Base-by-base conservation (phyloP, 1,140 invertebrate species). In the Ectropis grisescens region DNA sequence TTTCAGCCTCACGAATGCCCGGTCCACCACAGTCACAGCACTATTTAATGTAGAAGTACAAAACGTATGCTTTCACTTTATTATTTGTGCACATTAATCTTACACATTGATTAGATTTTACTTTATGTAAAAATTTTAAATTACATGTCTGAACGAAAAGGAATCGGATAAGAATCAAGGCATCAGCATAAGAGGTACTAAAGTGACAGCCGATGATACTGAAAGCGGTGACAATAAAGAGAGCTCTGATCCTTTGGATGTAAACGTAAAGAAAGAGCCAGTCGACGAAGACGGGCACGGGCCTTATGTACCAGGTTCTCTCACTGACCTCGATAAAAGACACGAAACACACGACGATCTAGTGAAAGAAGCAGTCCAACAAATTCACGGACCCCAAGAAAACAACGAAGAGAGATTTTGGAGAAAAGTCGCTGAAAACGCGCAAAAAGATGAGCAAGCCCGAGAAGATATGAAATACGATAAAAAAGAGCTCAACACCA, bases 221-320 rank as follows among this genome's bases (percentile, higher is more conserved):
- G 3, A 19, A 19, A 19, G 16, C n/a, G n/a, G n/a, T n/a, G n/a
- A 19, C 3, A 19, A 19, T 8, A 46, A 2, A 33, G 57, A 3
- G 41, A 67, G 2, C n/a, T n/a, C n/a, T n/a, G 60, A 76, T 46
- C 60, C 66, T 9, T 61, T 74, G 32, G 51, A 48, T 32, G 45
- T 68, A 11, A 54, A 58, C 29, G 39, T 48, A 38, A 55, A 47
- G 15, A 58, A 64, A 53, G 44, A 67, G 40, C 62, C 68, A 3
- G 33, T 55, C 15, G 65, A 78, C 33, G 33, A 15, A 14, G 48
- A 74, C 1, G 72, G 74, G 9, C 44, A 66, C 16, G 64, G 61
- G 1, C 71, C 79, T 28, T 88, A 88, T 29, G 62, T 85, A 3
- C 86, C 87, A 0, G 87, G 87, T 8, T 75, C 84, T 25, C 50